These are phyloP conservation scores for Embidobia sp. DNA, from an alignment of 2,888 invertebrate species.

Conservation along the genomic window DNA sequence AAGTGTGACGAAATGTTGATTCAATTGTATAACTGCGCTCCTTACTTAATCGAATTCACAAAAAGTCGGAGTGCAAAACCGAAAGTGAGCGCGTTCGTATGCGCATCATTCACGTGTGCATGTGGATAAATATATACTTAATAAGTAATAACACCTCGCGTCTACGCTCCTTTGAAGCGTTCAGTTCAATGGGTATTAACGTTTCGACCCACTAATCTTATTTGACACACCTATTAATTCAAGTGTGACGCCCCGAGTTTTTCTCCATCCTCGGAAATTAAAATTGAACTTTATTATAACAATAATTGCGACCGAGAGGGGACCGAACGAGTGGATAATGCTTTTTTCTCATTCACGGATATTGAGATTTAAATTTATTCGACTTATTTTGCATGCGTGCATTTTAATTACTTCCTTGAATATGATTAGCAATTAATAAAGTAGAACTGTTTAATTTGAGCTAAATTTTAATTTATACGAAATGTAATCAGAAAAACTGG, in stretches of 20 bases:
- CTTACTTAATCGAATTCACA: conserved; percentile 32
- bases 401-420: too few relatives aligned
- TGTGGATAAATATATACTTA: conserved; percentile 12
- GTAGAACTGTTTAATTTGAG: too few relatives aligned
- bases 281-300: conserved; percentile 14
- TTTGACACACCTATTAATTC: conserved; percentile 56
- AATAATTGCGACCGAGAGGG: neutral
- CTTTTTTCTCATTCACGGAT: too few relatives aligned
- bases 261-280: conserved; percentile 16
- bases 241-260: conserved; percentile 34
- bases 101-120: neutral
- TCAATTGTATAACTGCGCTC: conserved; percentile 23
- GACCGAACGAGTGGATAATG: neutral
- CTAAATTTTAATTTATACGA: too few relatives aligned
- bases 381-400: too few relatives aligned
- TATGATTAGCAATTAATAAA: too few relatives aligned
- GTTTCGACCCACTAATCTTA: conserved; percentile 51
- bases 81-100: conserved; percentile 4
- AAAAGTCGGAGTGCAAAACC: conserved; percentile 24
- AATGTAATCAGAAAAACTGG: too few relatives aligned
- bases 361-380: too few relatives aligned
- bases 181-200: conserved; percentile 26
- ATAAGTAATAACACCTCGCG: conserved; percentile 14
- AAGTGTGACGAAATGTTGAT: conserved; percentile 30
- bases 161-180: conserved; percentile 13